Conservation (phyloP, 2,888 invertebrate genomes). For the Parnassius mnemosyne region DNA sequence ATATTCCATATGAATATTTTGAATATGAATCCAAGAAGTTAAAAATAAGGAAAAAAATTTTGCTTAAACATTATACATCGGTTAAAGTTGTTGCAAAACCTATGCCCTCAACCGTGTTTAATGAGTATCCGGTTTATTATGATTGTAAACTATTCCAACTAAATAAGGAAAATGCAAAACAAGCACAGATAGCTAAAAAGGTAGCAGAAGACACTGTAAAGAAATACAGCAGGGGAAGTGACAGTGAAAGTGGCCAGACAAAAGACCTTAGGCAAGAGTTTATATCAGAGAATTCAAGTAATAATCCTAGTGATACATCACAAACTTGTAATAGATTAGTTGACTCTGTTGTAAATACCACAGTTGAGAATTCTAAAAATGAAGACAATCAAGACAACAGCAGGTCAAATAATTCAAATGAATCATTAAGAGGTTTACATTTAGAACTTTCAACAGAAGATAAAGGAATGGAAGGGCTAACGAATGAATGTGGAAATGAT, state of each 20-base stretch:
- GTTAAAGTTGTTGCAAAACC: constrained; percentile 53
- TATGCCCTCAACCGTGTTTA: constrained; percentile 47
- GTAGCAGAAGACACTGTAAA: constrained; percentile 3
- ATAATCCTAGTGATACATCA: background rate
- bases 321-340: background rate
- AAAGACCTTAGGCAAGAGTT: constrained; percentile 4
- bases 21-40: constrained; percentile 50
- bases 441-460: background rate
- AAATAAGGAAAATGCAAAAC: constrained; percentile 37
- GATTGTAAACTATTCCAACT: constrained; percentile 58
- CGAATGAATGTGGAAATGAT: too few species aligned
- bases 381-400: background rate
- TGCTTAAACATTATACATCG: constrained; percentile 58
- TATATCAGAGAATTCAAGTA: background rate
- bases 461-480: constrained; percentile 2
- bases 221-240: background rate
- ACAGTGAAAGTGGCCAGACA: constrained; percentile 1
- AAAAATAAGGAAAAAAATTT: constrained; percentile 55
- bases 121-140: constrained; percentile 63
- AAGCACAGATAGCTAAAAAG: background rate
- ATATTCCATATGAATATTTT: constrained; percentile 44
- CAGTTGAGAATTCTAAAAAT: background rate
- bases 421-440: background rate
- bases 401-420: background rate
- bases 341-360: background rate